Percentiles rank a stretch among this genome's conserved stretches.
Evolutionary conservation across 1,140 invertebrate species (phyloP).

Genomic region (Cataglyphis hispanica): DNA sequence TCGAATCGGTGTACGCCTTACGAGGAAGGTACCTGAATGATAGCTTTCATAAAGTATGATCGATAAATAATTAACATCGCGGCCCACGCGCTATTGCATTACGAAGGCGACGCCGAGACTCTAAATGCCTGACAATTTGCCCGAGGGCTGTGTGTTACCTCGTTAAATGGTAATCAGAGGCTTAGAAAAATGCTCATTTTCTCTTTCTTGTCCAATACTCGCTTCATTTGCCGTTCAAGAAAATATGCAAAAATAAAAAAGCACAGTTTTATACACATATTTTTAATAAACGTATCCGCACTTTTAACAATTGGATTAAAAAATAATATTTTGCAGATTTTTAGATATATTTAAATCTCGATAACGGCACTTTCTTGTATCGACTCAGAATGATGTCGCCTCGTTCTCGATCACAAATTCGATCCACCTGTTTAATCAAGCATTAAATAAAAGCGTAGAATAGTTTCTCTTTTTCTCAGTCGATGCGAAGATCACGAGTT

Average conservation of each 20-base stretch:
- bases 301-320: not conserved
- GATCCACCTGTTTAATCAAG: constrained; percentile 55
- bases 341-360: not conserved
- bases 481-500: constrained; percentile 52
- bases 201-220: constrained; percentile 47
- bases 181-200: constrained; percentile 79
- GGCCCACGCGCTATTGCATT: constrained; percentile 77
- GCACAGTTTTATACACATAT: not conserved
- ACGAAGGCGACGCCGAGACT: constrained; percentile 44
- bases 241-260: not conserved
- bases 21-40: constrained; percentile 68
- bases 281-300: not conserved
- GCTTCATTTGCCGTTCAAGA: constrained; percentile 3
- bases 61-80: constrained; percentile 84
- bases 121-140: constrained; percentile 80
- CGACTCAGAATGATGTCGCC: not conserved
- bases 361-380: not conserved
- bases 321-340: not conserved
- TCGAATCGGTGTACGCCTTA: constrained; percentile 75
- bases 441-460: constrained; percentile 52
- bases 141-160: constrained; percentile 79
- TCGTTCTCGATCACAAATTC: not conserved
- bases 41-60: constrained; percentile 83
- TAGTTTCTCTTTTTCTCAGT: constrained; percentile 15
- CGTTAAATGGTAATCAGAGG: constrained; percentile 85